Conservation (phyloP, 2,888 invertebrate genomes). For the Slavum lentiscoides region DNA sequence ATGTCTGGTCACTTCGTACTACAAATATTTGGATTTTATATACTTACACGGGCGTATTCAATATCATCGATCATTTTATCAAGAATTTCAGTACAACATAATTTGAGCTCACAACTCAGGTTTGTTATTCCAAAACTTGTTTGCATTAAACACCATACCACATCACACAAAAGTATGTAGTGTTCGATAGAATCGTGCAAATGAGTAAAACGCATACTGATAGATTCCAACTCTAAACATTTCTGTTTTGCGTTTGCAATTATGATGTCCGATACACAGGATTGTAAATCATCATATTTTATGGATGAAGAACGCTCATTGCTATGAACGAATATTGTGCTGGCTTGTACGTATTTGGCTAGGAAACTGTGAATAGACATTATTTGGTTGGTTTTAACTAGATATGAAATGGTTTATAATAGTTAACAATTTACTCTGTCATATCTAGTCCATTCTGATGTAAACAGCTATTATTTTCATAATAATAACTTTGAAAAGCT, state of each 20-base stretch:
- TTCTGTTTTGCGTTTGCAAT: not conserved
- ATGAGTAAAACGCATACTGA: not conserved
- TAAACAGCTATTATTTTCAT: not conserved
- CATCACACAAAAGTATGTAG: constrained; percentile 30
- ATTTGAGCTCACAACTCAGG: constrained; percentile 33
- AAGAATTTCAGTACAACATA: constrained; percentile 2
- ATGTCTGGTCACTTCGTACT: not conserved
- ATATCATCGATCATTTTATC: constrained; percentile 16
- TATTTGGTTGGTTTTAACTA: too few species aligned
- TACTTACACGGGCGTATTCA: not conserved
- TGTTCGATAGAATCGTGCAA: constrained; percentile 34
- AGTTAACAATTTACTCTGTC: constrained; percentile 17
- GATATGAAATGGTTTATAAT: too few species aligned
- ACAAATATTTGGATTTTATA: too few species aligned
- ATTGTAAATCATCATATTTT: not conserved
- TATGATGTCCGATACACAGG: not conserved
- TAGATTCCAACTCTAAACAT: not conserved
- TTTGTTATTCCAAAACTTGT: constrained; percentile 15
- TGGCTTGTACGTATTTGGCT: not conserved
- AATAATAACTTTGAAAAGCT: constrained; percentile 4
- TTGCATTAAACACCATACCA: constrained; percentile 25
- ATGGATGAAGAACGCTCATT: not conserved
- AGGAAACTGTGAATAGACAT: not conserved
- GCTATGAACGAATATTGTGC: not conserved
- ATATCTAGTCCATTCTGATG: not conserved